phyloP scores from a whole-genome alignment of 2,888 invertebrate genomes.

The Drosophila pegasa region DNA sequence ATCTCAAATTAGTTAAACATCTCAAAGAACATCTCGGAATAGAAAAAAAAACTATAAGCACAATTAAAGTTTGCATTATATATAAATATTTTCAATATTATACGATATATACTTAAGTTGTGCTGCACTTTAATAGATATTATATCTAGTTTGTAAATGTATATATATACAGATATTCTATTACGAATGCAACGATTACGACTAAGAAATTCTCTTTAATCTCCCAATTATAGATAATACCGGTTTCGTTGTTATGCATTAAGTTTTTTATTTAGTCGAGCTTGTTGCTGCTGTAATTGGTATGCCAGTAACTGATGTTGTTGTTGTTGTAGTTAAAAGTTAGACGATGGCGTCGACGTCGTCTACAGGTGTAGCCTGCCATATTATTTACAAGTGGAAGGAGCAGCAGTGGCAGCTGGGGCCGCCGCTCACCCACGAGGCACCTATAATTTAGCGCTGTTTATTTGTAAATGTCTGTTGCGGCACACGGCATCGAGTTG shows the following conservation, averaged over 20 bases:
- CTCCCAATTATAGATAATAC: constrained; percentile 40
- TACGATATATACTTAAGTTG: too few species aligned
- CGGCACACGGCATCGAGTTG: constrained; percentile 54
- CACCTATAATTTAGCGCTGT: constrained; percentile 78
- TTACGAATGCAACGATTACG: too few species aligned
- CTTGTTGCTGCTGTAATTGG: constrained; percentile 58
- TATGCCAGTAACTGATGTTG: constrained; percentile 41
- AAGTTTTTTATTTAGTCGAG: constrained; percentile 2
- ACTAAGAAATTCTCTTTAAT: too few species aligned
- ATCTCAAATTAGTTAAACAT: too few species aligned
- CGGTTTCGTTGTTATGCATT: constrained; percentile 41
- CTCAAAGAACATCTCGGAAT: too few species aligned
- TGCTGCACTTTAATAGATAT: too few species aligned
- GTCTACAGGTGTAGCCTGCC: constrained; percentile 63
- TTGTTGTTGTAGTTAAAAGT: constrained; percentile 68
- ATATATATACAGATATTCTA: too few species aligned
- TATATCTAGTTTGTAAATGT: too few species aligned
- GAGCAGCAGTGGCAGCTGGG: constrained; percentile 9
- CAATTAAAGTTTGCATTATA: too few species aligned
- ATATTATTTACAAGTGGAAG: constrained; percentile 66
- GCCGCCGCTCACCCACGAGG: constrained; percentile 56
- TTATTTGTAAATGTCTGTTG: constrained; percentile 80
- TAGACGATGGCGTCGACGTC: constrained; percentile 57
- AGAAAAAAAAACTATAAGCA: too few species aligned
- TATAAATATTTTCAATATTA: too few species aligned